Percentiles rank a stretch among this genome's conserved stretches.
Conservation (phyloP, 1,140 invertebrate genomes). For the Zaprionus nigranus region DNA sequence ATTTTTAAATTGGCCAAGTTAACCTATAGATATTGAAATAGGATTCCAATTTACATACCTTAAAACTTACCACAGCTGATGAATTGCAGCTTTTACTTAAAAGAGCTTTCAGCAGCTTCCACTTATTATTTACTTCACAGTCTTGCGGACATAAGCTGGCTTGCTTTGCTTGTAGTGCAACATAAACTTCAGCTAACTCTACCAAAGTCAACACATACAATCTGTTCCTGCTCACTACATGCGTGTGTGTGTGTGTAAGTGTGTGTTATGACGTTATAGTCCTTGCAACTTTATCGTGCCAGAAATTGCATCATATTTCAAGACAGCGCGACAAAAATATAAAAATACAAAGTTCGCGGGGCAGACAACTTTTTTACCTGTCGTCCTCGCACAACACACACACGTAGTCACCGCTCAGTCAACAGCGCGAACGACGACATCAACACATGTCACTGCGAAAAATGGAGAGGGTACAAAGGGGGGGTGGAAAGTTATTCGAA, state of each 20-base stretch:
- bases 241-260: conserved; percentile 11
- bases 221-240: conserved; percentile 7
- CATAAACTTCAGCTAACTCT: conserved; percentile 40
- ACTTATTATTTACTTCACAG: neutral
- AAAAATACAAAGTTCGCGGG: conserved; percentile 44
- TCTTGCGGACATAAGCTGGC: conserved; percentile 5
- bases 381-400: conserved; percentile 5
- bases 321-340: conserved; percentile 69
- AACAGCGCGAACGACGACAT: conserved; percentile 19
- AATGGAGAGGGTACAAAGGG: neutral
- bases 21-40: neutral
- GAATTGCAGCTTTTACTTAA: neutral
- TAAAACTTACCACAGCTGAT: neutral
- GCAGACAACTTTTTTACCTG: conserved; percentile 53
- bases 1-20: neutral
- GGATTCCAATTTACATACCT: neutral
- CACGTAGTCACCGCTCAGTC: conserved; percentile 9
- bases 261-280: conserved; percentile 50
- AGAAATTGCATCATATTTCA: conserved; percentile 83
- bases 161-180: conserved; percentile 18
- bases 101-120: neutral
- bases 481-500: conserved; percentile 45
- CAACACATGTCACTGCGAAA: conserved; percentile 52
- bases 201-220: conserved; percentile 69
- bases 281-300: conserved; percentile 78